A percentile compares a stretch with the other conserved stretches of the same genome.
Evolutionary conservation across 1,140 invertebrate species (phyloP).

Genomic region (Pseudomyrmex pallidus): DNA sequence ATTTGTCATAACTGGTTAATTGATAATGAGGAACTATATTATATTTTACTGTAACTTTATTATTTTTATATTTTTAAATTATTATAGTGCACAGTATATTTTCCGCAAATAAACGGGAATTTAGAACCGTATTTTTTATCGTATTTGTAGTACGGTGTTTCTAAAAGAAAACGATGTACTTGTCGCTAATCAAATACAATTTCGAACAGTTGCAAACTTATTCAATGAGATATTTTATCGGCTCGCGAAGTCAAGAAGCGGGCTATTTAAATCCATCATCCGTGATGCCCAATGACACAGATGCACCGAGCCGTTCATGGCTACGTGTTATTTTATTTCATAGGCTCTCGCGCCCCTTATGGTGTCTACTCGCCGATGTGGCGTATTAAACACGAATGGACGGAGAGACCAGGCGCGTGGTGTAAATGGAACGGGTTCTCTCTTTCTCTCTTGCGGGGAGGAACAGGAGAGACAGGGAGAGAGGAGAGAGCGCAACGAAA

Average conservation of each 20-base stretch:
- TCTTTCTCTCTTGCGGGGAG: background rate
- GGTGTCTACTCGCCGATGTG: slow-evolving; percentile 72
- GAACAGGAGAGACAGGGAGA: slow-evolving; percentile 44
- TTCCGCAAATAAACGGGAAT: no score
- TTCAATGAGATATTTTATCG: background rate
- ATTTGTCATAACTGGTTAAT: background rate
- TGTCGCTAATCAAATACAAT: background rate
- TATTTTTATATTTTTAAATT: background rate
- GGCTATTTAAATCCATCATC: slow-evolving; percentile 43
- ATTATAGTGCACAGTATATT: no score
- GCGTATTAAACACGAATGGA: slow-evolving; percentile 72
- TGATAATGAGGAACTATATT: background rate
- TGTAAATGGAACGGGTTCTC: slow-evolving; percentile 37
- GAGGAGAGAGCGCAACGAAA: slow-evolving; percentile 53
- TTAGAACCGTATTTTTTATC: no score
- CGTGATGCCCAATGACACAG: slow-evolving; percentile 70
- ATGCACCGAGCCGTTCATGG: slow-evolving; percentile 75
- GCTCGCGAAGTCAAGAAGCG: background rate
- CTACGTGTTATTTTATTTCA: slow-evolving; percentile 78
- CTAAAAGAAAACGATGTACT: no score
- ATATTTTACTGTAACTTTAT: background rate
- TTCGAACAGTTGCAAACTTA: background rate
- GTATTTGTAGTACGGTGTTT: no score
- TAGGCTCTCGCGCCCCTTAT: slow-evolving; percentile 78
- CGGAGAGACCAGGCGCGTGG: slow-evolving; percentile 31